Evolutionary conservation across 2,113 vertebrate species (phyloP).

Genomic region (Picathartes gymnocephalus): DNA sequence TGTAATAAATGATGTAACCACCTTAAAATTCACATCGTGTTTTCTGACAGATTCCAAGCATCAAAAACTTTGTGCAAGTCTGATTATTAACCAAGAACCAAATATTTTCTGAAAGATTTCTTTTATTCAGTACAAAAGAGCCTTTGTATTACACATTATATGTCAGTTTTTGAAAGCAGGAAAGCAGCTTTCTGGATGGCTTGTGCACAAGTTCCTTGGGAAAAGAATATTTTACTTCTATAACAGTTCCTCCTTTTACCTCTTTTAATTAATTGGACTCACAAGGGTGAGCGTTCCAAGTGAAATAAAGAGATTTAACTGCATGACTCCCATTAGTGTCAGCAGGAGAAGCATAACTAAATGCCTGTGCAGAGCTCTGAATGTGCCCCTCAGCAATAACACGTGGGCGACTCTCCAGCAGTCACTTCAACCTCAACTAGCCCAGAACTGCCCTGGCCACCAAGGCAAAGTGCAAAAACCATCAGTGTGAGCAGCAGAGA

Average conservation of each 20-base stretch:
- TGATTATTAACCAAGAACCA: background rate
- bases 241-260: constrained; percentile 5
- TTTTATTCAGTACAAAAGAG: constrained; percentile 10
- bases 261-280: constrained; percentile 42
- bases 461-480: background rate
- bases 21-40: background rate
- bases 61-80: background rate
- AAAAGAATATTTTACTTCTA: background rate
- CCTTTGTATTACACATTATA: background rate
- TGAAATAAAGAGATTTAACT: constrained; percentile 41
- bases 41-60: background rate
- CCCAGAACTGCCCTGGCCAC: background rate
- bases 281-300: constrained; percentile 12
- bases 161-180: background rate
- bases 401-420: background rate
- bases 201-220: background rate
- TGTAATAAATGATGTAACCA: background rate
- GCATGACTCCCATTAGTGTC: constrained; percentile 53
- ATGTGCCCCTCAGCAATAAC: background rate
- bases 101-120: background rate
- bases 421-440: background rate
- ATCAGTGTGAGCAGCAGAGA: background rate
- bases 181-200: background rate
- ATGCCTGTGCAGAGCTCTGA: background rate
- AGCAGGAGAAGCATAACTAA: constrained; percentile 35